Evolutionary conservation across 2,797 vertebrate species (phyloP), one percentile per base, ranked within the genome.

Genomic region (Lepilemur ruficaudatus): DNA sequence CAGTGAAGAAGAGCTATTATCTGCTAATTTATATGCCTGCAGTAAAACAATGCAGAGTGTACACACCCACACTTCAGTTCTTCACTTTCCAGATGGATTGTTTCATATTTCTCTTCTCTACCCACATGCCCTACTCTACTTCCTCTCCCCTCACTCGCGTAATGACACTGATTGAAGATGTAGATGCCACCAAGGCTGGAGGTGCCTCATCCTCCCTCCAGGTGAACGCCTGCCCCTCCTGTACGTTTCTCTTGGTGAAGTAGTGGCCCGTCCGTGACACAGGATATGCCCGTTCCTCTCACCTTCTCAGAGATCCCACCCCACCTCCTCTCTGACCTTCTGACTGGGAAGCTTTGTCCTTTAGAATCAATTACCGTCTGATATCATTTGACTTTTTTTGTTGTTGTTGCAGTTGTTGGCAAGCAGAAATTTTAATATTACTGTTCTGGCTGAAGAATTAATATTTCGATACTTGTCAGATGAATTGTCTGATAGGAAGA

Each of bases 401-500:
- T 72, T 65, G 97, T 96, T 97, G 43, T 97, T 98, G 50, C 98
- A 99, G 99, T 99, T 99, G 98, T 98, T 99, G 98, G 99, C 99
- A 97, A 99, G 98, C 90, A 99, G 99, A 98, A 99, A 99, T 70
- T 99, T 99, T 97, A 99, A 98, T 92, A 99, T 99, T 98, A 99
- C 99, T 4, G 85, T 99, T 97, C 98, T 99, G 97, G 99, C 99
- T 94, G 99, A 99, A 98, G 99, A 99, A 91, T 98, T 99, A 87
- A 98, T 99, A 96, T 98, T 99, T 97, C 98, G 97, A 72, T 99
- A 99, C 98, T 98, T 99, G 80, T 98, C 98, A 59, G 99, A 99
- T 11, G 99, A 99, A 91, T 98, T 99, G 95, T 98, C 98, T 11
- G 99, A 99, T 95, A 99, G 99, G 97, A 99, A 99, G 98, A 99